Evolutionary conservation across 2,888 invertebrate genomes (phyloP).

Genomic region (Nipponacmea schrenckii): DNA sequence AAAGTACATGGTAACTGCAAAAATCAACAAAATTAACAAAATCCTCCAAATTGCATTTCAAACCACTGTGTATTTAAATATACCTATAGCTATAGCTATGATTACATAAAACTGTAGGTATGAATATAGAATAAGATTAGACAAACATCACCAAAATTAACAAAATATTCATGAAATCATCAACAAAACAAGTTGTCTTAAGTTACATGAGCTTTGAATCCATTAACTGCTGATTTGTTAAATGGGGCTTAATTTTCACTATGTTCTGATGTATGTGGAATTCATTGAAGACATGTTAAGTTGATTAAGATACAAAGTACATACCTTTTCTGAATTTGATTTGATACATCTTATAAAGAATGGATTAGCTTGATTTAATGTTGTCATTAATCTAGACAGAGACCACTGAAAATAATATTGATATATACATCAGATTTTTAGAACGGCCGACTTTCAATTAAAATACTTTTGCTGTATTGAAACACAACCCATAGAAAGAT

Average conservation of each 20-base stretch:
- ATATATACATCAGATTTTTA: background rate
- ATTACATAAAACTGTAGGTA: background rate
- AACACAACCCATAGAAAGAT: too few relatives aligned
- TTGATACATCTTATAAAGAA: slow-evolving; percentile 93
- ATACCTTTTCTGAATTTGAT: slow-evolving; percentile 88
- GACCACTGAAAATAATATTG: slow-evolving; percentile 77
- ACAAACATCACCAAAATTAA: background rate
- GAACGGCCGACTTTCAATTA: too few relatives aligned
- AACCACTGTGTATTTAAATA: background rate
- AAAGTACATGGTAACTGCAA: slow-evolving; percentile 84
- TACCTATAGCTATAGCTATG: background rate
- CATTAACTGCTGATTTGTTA: too few relatives aligned
- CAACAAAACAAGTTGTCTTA: too few relatives aligned
- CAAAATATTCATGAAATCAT: background rate
- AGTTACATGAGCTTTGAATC: too few relatives aligned
- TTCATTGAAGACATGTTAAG: too few relatives aligned
- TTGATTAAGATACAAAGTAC: too few relatives aligned
- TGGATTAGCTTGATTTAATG: slow-evolving; percentile 87
- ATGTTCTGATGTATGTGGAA: too few relatives aligned
- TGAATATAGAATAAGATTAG: background rate
- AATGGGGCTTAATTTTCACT: too few relatives aligned
- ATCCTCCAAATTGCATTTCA: background rate
- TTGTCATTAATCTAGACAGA: slow-evolving; percentile 90
- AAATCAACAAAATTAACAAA: background rate
- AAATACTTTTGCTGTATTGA: too few relatives aligned